These are phyloP conservation scores for Pelecanus crispus DNA, from an alignment of 2,113 vertebrate genomes.

Conservation along the genomic window DNA sequence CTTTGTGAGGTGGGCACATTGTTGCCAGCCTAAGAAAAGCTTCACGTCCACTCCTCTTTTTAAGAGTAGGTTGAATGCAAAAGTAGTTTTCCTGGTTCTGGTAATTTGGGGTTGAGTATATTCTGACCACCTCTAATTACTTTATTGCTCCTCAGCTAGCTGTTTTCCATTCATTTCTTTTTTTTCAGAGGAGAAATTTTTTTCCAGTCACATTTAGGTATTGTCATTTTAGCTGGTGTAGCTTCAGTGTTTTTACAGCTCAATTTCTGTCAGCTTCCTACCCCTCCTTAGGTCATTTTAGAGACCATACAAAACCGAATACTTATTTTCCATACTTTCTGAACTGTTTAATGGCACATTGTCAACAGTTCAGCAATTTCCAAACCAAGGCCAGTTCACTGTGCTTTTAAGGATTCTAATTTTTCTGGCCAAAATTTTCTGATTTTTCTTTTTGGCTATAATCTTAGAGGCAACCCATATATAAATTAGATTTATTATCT, in stretches of 20 bases:
- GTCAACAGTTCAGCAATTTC: neutral
- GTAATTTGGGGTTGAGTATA: neutral
- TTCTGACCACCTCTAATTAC: neutral
- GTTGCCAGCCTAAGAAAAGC: neutral
- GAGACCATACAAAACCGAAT: neutral
- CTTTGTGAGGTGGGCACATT: accelerated
- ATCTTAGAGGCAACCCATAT: neutral
- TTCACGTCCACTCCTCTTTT: neutral
- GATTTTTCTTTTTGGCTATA: neutral
- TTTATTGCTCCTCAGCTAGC: neutral
- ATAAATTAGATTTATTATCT: neutral
- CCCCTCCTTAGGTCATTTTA: neutral
- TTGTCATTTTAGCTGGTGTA: neutral
- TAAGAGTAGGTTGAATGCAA: neutral
- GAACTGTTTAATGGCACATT: neutral
- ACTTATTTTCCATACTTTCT: neutral
- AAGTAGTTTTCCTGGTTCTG: neutral
- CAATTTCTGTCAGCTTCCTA: neutral
- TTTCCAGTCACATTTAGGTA: neutral
- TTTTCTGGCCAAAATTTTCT: neutral
- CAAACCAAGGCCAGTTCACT: neutral
- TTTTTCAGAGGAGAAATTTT: neutral
- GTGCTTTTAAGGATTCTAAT: neutral
- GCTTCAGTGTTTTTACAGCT: neutral
- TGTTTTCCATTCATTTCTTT: neutral